Percentiles rank a stretch among this genome's conserved stretches.
These are phyloP conservation scores for Tyrannus savana DNA, from an alignment of 2,113 vertebrate genomes.

Conservation along the genomic window DNA sequence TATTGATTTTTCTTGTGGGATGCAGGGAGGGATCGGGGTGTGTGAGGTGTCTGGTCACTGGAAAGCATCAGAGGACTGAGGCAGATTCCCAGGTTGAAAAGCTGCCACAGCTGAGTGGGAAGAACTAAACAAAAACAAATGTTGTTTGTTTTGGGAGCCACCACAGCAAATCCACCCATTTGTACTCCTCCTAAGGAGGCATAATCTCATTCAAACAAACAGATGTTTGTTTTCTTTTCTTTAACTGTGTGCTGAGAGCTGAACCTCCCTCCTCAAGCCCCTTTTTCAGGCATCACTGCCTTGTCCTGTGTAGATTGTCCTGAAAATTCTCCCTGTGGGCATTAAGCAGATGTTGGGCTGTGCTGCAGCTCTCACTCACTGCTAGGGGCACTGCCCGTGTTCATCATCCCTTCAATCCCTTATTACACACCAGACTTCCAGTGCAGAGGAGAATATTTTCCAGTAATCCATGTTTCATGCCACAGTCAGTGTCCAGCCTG, in stretches of 20 bases:
- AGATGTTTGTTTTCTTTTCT: not conserved
- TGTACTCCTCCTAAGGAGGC: not conserved
- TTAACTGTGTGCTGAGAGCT: not conserved
- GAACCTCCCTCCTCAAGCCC: not conserved
- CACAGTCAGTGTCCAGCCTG: not conserved
- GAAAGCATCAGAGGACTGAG: not conserved
- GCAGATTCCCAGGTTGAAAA: not conserved
- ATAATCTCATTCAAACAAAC: not conserved
- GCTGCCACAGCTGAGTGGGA: not conserved
- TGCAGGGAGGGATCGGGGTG: rapidly evolving
- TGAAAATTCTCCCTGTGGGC: no score
- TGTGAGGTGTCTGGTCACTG: not conserved
- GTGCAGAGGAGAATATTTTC: not conserved
- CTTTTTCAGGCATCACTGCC: not conserved
- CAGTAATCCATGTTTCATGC: not conserved
- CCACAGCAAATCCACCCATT: not conserved
- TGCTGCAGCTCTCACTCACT: not conserved
- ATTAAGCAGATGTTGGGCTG: rapidly evolving
- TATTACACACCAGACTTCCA: no score
- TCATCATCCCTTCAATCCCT: not conserved
- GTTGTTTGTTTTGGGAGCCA: not conserved
- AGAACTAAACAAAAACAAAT: not conserved
- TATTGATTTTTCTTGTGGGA: not conserved
- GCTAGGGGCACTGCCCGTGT: not conserved
- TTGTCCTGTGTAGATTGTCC: not conserved